Evolutionary conservation across 2,113 vertebrate genomes (phyloP).

Genomic region (Perccottus glenii): DNA sequence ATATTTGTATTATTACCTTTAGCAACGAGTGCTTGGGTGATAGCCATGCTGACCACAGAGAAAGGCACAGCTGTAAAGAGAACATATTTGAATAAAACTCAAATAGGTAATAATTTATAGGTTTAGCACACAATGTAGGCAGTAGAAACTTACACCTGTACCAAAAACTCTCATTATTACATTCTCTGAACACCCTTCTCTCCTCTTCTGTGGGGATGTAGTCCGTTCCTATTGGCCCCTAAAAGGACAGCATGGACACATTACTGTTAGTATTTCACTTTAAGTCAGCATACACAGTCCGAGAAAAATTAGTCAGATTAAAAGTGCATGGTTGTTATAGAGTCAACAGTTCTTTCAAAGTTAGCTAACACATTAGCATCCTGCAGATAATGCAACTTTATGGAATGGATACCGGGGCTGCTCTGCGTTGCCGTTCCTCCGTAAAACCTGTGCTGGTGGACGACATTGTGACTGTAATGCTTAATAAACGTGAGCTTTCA

Average conservation of each 20-base stretch:
- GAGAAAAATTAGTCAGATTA: neutral
- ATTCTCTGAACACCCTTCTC: slow-evolving; percentile 84
- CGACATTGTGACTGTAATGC: slow-evolving; percentile 49
- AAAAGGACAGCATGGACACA: slow-evolving; percentile 3
- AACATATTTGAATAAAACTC: neutral
- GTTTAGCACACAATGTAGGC: neutral
- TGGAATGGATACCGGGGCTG: slow-evolving; percentile 40
- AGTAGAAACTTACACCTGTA: slow-evolving; percentile 86
- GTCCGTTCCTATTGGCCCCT: slow-evolving; percentile 71
- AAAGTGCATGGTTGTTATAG: neutral
- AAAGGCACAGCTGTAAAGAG: slow-evolving; percentile 85
- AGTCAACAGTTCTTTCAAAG: slow-evolving; percentile 1
- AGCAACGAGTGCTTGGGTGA: slow-evolving; percentile 84
- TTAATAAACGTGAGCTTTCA: slow-evolving; percentile 8
- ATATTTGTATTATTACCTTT: slow-evolving; percentile 81
- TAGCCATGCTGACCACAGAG: slow-evolving; percentile 82
- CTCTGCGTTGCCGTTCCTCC: slow-evolving; percentile 34
- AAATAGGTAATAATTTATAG: neutral
- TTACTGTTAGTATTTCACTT: neutral
- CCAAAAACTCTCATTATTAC: slow-evolving; percentile 87
- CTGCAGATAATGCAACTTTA: neutral
- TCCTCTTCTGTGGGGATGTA: slow-evolving; percentile 90
- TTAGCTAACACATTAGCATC: slow-evolving; percentile 42
- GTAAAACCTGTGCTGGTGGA: slow-evolving; percentile 33
- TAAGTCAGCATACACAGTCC: neutral